Conservation (phyloP, 1,140 invertebrate species). For the Acromyrmex heyeri region DNA sequence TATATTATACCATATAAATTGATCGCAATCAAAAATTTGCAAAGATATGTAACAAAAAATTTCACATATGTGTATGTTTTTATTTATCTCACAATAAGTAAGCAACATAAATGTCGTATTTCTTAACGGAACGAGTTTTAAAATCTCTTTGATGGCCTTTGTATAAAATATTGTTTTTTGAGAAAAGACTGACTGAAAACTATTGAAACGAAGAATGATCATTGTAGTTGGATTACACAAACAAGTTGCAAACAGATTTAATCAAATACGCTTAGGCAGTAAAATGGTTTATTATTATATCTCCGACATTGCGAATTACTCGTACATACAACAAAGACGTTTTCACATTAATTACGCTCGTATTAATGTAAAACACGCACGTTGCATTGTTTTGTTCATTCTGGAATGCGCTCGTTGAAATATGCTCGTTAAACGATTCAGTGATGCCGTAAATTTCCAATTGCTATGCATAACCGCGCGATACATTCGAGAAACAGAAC, state of each 20-base stretch:
- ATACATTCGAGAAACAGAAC: background rate
- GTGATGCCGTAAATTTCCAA: conserved; percentile 46
- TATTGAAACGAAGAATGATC: background rate
- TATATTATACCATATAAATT: background rate
- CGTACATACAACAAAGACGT: conserved; percentile 36
- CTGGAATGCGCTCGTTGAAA: conserved; percentile 30
- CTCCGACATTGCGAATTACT: background rate
- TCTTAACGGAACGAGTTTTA: background rate
- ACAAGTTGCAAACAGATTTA: background rate
- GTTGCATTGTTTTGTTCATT: conserved; percentile 37
- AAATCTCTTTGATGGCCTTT: background rate
- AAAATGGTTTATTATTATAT: conserved; percentile 50
- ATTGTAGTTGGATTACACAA: background rate
- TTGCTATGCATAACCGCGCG: background rate
- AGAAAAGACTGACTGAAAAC: background rate
- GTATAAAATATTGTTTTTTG: background rate
- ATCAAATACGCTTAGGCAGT: conserved; percentile 26
- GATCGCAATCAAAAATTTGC: background rate
- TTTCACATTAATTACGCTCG: conserved; percentile 47
- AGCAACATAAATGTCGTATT: background rate
- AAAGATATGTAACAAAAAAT: background rate
- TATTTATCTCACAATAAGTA: background rate
- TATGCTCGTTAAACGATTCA: conserved; percentile 48
- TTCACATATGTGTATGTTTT: background rate
- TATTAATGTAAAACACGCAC: conserved; percentile 48